Conservation (phyloP, 2,113 vertebrate species). For the Turdus rufiventris region DNA sequence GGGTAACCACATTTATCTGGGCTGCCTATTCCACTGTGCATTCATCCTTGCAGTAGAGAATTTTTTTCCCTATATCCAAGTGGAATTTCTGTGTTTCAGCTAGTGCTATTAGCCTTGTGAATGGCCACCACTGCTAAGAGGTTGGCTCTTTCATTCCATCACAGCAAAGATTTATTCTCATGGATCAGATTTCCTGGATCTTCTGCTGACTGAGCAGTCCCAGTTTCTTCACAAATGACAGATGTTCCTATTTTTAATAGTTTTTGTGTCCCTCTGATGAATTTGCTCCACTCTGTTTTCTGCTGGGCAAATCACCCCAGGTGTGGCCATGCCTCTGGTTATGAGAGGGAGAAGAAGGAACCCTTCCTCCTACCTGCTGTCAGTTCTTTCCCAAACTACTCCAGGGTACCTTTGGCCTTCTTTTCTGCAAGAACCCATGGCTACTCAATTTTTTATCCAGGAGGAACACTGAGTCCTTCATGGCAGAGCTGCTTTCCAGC, state of each 20-base stretch:
- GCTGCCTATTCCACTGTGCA: neutral
- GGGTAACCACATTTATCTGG: neutral
- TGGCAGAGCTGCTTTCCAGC: neutral
- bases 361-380: neutral
- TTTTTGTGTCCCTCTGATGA: neutral
- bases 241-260: neutral
- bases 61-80: neutral
- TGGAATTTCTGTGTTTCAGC: neutral
- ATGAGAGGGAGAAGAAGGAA: neutral
- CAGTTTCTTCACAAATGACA: neutral
- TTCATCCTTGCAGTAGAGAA: neutral
- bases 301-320: too few species aligned
- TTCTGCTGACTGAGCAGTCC: neutral
- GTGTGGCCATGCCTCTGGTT: neutral
- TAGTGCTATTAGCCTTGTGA: neutral
- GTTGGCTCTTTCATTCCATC: neutral
- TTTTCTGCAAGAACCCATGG: neutral
- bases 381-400: fast-evolving
- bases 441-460: neutral
- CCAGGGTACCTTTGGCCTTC: neutral
- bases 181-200: neutral
- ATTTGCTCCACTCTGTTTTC: neutral
- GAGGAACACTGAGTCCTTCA: neutral
- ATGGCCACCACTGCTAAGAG: neutral
- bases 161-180: neutral